phyloP scores from a whole-genome alignment of 2,797 vertebrate species.

The Acanthis flammea region DNA sequence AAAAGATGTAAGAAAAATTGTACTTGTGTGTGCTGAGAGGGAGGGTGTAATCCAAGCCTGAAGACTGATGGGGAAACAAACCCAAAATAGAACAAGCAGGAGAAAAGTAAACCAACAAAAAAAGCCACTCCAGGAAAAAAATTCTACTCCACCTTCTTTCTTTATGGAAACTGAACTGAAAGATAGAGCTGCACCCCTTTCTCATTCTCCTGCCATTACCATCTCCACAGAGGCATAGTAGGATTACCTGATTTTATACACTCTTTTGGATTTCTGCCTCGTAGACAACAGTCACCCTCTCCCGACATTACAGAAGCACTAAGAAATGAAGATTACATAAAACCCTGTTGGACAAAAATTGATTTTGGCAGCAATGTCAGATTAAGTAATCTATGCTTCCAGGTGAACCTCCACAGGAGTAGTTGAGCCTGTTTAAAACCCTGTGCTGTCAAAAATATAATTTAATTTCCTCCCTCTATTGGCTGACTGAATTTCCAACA shows the following conservation, averaged over 20 bases:
- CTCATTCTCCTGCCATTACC: not conserved
- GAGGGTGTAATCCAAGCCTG: not conserved
- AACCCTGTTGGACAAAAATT: not conserved
- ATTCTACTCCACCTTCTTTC: not conserved
- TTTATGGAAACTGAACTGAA: not conserved
- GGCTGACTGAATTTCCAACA: not conserved
- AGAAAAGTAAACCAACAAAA: not conserved
- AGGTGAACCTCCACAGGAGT: slow-evolving; percentile 10
- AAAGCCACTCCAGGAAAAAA: not conserved
- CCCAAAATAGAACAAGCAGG: not conserved
- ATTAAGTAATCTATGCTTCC: not conserved
- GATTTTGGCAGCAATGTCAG: slow-evolving; percentile 18
- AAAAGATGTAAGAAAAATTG: not conserved
- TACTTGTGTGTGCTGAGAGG: not conserved
- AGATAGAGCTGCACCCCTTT: not conserved
- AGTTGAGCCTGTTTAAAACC: not conserved
- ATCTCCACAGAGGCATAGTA: not conserved
- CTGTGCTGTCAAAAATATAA: not conserved
- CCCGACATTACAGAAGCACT: not conserved
- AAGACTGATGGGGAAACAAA: not conserved
- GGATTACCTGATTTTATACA: not conserved
- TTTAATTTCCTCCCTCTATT: not conserved
- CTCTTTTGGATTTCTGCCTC: not conserved
- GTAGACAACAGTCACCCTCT: not conserved
- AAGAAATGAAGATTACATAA: not conserved